Base-by-base conservation (phyloP, 2,888 invertebrate species). In the Latrodectus elegans region DNA sequence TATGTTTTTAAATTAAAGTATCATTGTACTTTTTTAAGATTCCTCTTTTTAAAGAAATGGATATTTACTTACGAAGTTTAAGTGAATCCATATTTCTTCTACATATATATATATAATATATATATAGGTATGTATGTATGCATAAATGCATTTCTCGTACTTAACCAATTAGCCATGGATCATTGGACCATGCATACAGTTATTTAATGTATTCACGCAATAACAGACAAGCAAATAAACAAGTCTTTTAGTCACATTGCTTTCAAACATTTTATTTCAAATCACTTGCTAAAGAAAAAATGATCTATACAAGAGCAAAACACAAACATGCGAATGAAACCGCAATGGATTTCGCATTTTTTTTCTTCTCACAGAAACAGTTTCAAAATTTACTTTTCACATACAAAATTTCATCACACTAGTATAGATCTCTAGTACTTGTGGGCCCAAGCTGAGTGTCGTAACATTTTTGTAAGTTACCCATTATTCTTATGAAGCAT, bases 251-350 rank as follows among this genome's bases (percentile, higher is more conserved):
- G 53, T 53, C 81, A 73, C 65, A 76, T 81, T 81, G 86, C 84
- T 86, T 87, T 80, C 81, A 87, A 87, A 87, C 76, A 87, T 87
- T 87, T 87, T 87, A 87, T 87, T 87, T 87, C 81, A 87, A 87
- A 87, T 81, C 77, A 81, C 86, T 87, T 81, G 72, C 86, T 87
- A 87, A 87, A 87, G 79, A 85, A 85, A 81, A 86, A 86, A 86
- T 71, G 76, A 82, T 87, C 86, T 87, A 87, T 81, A 87, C 81
- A 87, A 77, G 77, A 77, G 81, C 75, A 79, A 81, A 38, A 85
- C 79, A 86, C 86, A 86, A 72, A 67, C 65, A 74, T 80, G 74
- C 51, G 76, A 86, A 81, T 71, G 75, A 70, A 79, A 68, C 84
- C 64, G 70, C 85, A 64, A 70, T 60, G 51, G 80, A 78, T 77